Evolutionary conservation across 2,888 invertebrate genomes (phyloP).

Genomic region (Oscheius sp.): DNA sequence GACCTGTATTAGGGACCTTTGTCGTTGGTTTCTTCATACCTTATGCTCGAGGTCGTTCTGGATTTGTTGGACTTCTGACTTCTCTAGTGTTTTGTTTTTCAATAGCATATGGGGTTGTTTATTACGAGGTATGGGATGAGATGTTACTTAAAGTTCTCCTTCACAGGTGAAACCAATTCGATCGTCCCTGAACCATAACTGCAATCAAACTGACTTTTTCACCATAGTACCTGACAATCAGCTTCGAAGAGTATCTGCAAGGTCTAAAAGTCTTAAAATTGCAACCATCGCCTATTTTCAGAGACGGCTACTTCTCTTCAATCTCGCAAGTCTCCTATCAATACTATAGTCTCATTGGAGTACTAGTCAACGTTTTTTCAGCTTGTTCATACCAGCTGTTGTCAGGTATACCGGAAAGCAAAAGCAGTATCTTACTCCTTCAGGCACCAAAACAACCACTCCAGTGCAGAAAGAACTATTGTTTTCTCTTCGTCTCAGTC

Average conservation of each 20-base stretch:
- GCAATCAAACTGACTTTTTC: neutral
- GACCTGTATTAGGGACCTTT: conserved; percentile 67
- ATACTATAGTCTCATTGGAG: conserved; percentile 76
- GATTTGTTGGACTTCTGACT: conserved; percentile 79
- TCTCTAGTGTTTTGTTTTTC: conserved; percentile 83
- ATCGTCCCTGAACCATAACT: neutral
- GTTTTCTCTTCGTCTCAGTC: too few relatives aligned
- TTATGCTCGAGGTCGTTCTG: conserved; percentile 78
- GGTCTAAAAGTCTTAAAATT: too few relatives aligned
- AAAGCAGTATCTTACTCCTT: too few relatives aligned
- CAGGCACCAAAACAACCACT: too few relatives aligned
- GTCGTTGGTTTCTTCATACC: conserved; percentile 67
- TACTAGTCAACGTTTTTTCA: conserved; percentile 50
- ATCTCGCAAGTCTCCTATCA: conserved; percentile 75
- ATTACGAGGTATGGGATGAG: conserved; percentile 47
- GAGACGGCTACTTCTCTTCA: conserved; percentile 36
- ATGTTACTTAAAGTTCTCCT: neutral
- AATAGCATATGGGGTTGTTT: conserved; percentile 80
- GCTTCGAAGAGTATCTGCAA: conserved; percentile 7
- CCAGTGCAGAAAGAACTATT: too few relatives aligned
- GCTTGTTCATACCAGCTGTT: conserved; percentile 1
- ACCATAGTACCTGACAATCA: neutral
- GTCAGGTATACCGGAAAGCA: too few relatives aligned
- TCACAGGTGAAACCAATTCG: conserved; percentile 2
- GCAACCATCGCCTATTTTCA: conserved; percentile 25